Percentiles rank a stretch among this genome's conserved stretches.
phyloP scores from a whole-genome alignment of 2,888 invertebrate genomes.

The Cantharis rufa region DNA sequence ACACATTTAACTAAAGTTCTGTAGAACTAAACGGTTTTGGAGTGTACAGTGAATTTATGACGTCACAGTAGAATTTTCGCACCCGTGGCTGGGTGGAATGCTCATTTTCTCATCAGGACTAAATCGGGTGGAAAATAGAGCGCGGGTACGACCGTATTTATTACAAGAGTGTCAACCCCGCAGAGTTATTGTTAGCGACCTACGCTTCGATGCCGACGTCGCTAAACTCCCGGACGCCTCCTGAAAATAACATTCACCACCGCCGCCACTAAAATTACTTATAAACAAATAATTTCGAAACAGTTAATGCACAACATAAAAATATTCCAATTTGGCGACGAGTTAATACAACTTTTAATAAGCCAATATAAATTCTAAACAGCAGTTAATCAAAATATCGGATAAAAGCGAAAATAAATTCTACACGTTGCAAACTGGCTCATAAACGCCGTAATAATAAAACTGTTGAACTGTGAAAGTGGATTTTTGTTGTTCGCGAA shows the following conservation, averaged over 20 bases:
- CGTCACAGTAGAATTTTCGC: conserved; percentile 38
- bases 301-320: neutral
- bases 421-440: conserved; percentile 44
- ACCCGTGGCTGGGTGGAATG: conserved; percentile 46
- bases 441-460: conserved; percentile 53
- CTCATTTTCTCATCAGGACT: conserved; percentile 45
- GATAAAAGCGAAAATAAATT: conserved; percentile 40
- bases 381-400: conserved; percentile 39
- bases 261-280: neutral
- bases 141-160: conserved; percentile 36
- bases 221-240: neutral
- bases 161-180: conserved; percentile 38
- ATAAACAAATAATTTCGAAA: neutral
- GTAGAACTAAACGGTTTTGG: conserved; percentile 26
- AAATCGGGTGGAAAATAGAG: conserved; percentile 42
- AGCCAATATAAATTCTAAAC: conserved; percentile 33
- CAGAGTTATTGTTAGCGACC: conserved; percentile 39
- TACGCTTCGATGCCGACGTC: conserved; percentile 21
- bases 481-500: conserved; percentile 53
- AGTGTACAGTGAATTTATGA: conserved; percentile 31
- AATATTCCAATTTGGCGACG: neutral
- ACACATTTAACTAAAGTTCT: conserved; percentile 30
- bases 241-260: neutral
- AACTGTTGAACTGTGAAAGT: conserved; percentile 56
- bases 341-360: conserved; percentile 23